A percentile compares a stretch with the other conserved stretches of the same genome.
These are phyloP conservation scores for Mallateleia sp. DNA, from an alignment of 2,888 invertebrate genomes.

Conservation along the genomic window DNA sequence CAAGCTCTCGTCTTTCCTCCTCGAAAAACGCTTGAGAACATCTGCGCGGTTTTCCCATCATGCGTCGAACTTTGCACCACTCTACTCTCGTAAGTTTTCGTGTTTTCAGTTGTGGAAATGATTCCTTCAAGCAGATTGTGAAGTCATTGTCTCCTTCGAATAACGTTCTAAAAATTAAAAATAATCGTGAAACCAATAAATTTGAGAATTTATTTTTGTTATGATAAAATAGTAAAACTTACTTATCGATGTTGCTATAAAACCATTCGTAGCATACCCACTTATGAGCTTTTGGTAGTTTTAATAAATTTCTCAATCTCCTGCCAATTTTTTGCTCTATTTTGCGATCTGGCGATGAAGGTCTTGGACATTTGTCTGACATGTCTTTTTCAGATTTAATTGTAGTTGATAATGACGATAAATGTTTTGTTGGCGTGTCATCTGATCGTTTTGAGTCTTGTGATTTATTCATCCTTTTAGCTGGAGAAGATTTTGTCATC, in stretches of 20 bases:
- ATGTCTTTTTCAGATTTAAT: conserved; percentile 87
- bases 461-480: conserved; percentile 85
- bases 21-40: conserved; percentile 98
- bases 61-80: conserved; percentile 98
- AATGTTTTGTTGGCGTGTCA: conserved; percentile 73
- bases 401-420: conserved; percentile 86
- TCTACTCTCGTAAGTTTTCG: conserved; percentile 96
- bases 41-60: conserved; percentile 99
- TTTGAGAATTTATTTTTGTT: neutral
- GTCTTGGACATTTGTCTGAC: conserved; percentile 85
- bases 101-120: conserved; percentile 97
- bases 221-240: conserved; percentile 83
- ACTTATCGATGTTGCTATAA: conserved; percentile 98
- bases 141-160: conserved; percentile 99
- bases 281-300: conserved; percentile 99
- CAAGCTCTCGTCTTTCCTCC: conserved; percentile 97
- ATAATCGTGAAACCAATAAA: too few species aligned
- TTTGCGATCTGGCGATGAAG: conserved; percentile 93
- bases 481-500: conserved; percentile 91
- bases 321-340: conserved; percentile 97
- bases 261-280: conserved; percentile 99
- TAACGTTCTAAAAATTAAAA: conserved; percentile 93
- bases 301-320: conserved; percentile 97
- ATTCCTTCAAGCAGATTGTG: conserved; percentile 97
- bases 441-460: conserved; percentile 83